Percentiles rank a stretch among this genome's conserved stretches.
Conservation (phyloP, 1,140 invertebrate genomes). For the Drosophila neocordata region DNA sequence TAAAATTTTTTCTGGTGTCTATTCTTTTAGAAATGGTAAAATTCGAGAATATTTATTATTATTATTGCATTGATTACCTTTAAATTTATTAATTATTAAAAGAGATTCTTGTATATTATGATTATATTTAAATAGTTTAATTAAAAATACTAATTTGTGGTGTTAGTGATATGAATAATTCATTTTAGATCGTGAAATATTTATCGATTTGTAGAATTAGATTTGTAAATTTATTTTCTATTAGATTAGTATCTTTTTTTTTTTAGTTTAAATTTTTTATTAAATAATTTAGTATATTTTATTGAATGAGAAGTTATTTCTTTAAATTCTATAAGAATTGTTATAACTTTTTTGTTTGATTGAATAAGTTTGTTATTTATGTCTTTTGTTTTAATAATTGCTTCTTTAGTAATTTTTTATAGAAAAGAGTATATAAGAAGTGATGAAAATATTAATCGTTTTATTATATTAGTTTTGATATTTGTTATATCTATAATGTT, state of each 20-base stretch:
- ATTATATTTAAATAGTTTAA: slow-evolving; percentile 86
- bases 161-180: slow-evolving; percentile 83
- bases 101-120: slow-evolving; percentile 83
- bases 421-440: slow-evolving; percentile 85
- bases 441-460: slow-evolving; percentile 83
- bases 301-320: slow-evolving; percentile 4
- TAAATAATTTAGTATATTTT: slow-evolving; percentile 13
- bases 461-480: slow-evolving; percentile 85
- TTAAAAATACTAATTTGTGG: slow-evolving; percentile 86
- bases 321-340: slow-evolving; percentile 9
- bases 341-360: not conserved
- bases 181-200: slow-evolving; percentile 83
- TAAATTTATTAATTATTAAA: slow-evolving; percentile 86
- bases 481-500: slow-evolving; percentile 88
- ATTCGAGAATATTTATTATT: slow-evolving; percentile 85
- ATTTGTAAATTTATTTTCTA: slow-evolving; percentile 76
- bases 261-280: slow-evolving; percentile 10
- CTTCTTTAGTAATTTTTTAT: slow-evolving; percentile 82
- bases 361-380: slow-evolving; percentile 85
- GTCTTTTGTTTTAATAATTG: slow-evolving; percentile 86
- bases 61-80: slow-evolving; percentile 85
- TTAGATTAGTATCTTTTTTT: slow-evolving; percentile 57
- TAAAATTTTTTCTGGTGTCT: slow-evolving; percentile 77
- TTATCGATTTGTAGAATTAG: slow-evolving; percentile 82
- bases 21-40: slow-evolving; percentile 77